Evolutionary conservation across 2,113 vertebrate species (phyloP), one percentile per base, ranked within the genome.

Genomic region (Forbesichthys papilliferus): DNA sequence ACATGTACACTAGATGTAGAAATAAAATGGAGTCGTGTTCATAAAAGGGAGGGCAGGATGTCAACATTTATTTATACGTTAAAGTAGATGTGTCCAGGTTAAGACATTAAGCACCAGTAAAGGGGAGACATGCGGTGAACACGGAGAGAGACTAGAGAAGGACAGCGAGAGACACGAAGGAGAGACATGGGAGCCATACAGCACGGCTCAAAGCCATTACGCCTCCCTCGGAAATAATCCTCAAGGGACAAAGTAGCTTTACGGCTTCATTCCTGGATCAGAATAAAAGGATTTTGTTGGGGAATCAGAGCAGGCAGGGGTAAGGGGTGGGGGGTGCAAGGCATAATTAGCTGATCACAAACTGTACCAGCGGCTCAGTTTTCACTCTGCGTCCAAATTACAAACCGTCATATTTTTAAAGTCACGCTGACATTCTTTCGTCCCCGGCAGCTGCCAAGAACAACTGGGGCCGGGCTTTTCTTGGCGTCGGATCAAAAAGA

Each of bases 401-500:
- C 94, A 93, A 93, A 93, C 93, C 93, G 89, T 94, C 93, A 95
- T 94, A 92, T 95, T 95, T 96, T 95, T 94, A 93, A 94, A 95
- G 94, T 94, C 93, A 94, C 89, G 94, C 95, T 96, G 95, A 96
- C 96, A 98, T 98, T 98, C 96, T 94, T 96, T 92, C 93, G 92
- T 93, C 82, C 85, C 88, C 88, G 77, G 66, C 86, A 91, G 90
- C 86, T 95, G 96, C 96, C 96, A 98, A 98, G 93, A 96, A 95
- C 95, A 98, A 97, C 95, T 90, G 64, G 73, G 86, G 92, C 85
- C 36, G 89, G 92, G 96, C 95, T 96, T 96, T 93, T 95, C 93
- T 98, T 98, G 96, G 96, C 96, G 34, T 62, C 0, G 48, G 92
- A 95, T 96, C 96, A 98, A 95, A 94, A 96, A 89, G 86, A 85